Conservation (phyloP, 2,113 vertebrate species). For the Sterna hirundo region DNA sequence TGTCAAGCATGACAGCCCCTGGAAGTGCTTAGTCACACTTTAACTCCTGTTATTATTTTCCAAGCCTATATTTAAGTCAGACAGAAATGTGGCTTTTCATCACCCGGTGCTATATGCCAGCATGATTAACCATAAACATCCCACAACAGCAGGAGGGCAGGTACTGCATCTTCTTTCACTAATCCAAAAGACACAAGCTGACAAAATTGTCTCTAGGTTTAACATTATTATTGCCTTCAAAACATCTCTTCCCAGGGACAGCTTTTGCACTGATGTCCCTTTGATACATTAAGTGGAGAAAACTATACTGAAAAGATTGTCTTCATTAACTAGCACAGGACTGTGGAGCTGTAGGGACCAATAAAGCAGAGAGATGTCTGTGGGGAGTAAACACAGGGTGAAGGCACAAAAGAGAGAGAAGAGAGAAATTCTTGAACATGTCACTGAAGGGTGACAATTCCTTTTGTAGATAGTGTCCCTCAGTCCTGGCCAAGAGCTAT, state of each 20-base stretch:
- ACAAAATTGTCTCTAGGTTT: not conserved
- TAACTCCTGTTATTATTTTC: conserved; percentile 24
- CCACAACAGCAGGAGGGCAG: not conserved
- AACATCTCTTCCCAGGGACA: not conserved
- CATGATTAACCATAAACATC: not conserved
- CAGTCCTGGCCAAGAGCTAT: not conserved
- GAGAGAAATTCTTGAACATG: not conserved
- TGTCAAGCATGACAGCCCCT: conserved; percentile 23
- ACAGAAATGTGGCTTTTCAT: not conserved
- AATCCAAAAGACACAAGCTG: not conserved
- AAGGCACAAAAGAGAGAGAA: not conserved
- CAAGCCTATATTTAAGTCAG: conserved; percentile 25
- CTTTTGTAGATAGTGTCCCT: not conserved
- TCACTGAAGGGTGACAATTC: not conserved
- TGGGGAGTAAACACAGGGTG: not conserved
- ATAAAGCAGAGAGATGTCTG: not conserved
- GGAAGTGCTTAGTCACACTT: conserved; percentile 59
- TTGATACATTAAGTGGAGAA: not conserved
- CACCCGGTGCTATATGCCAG: not conserved
- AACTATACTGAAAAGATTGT: not conserved
- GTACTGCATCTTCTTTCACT: not conserved
- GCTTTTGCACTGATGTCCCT: not conserved
- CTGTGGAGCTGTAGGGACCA: not conserved
- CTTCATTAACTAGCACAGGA: not conserved
- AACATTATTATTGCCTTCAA: not conserved